Evolutionary conservation across 2,113 vertebrate genomes (phyloP).

Genomic region (Macquaria ambigua): DNA sequence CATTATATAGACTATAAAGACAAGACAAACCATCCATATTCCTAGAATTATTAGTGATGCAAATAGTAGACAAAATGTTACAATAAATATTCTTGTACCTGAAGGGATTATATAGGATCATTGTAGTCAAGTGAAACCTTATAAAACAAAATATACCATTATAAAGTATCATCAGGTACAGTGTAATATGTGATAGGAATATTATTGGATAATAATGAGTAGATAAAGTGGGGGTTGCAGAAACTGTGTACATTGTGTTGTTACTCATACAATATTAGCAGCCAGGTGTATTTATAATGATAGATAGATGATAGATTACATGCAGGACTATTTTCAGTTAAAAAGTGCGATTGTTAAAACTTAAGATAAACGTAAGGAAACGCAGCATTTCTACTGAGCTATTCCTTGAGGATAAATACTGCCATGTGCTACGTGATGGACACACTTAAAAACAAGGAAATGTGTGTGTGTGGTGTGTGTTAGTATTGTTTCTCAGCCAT

Average conservation of each 20-base stretch:
- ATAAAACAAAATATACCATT: background rate
- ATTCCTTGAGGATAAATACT: background rate
- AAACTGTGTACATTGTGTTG: background rate
- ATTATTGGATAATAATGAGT: background rate
- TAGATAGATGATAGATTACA: background rate
- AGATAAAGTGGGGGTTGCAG: background rate
- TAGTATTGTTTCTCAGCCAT: conserved; percentile 46
- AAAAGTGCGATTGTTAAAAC: no score
- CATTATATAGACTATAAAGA: background rate
- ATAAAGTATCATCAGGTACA: background rate
- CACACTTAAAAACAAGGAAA: background rate
- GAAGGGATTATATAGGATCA: background rate
- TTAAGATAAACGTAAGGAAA: background rate
- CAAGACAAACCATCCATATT: background rate
- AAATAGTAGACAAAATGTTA: no score
- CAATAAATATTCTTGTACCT: background rate
- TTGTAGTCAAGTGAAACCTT: background rate
- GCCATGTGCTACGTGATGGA: conserved; percentile 14
- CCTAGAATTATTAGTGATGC: background rate
- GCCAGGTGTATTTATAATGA: background rate
- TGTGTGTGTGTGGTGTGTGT: conserved; percentile 21
- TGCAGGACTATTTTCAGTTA: background rate
- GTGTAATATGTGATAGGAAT: background rate
- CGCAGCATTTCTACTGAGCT: background rate
- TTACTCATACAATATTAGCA: background rate